A percentile compares a stretch with the other conserved stretches of the same genome.
These are phyloP conservation scores for Nesoenas mayeri DNA, from an alignment of 2,113 vertebrate species.

Conservation along the genomic window DNA sequence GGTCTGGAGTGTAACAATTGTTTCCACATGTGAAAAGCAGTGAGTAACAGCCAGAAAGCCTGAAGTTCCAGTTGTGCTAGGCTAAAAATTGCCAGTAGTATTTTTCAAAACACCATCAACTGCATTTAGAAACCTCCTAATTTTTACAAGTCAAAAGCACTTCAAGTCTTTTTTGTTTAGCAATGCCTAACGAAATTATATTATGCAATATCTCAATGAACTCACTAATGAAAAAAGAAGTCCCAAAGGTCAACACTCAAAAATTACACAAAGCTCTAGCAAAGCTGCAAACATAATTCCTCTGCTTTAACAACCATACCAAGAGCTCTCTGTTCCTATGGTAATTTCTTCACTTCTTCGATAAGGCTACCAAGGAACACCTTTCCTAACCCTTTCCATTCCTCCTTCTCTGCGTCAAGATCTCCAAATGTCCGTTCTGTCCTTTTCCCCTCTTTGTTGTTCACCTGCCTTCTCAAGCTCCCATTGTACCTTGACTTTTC, in stretches of 20 bases:
- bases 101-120: background rate
- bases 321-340: background rate
- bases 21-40: slow-evolving; percentile 40
- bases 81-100: background rate
- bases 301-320: background rate
- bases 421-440: background rate
- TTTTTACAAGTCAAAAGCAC: background rate
- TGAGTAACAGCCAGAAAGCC: background rate
- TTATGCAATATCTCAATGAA: background rate
- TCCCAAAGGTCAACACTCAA: background rate
- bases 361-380: background rate
- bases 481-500: background rate
- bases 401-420: background rate
- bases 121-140: background rate
- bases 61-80: background rate
- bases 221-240: background rate
- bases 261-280: background rate
- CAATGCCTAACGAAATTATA: background rate
- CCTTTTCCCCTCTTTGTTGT: background rate
- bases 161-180: background rate
- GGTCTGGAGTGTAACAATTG: slow-evolving; percentile 21
- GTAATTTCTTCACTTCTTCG: background rate
- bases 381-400: background rate
- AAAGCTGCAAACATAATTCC: background rate
- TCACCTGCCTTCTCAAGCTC: background rate